Evolutionary conservation across 2,888 invertebrate genomes (phyloP).

Genomic region (Lasioglossum calceatum): DNA sequence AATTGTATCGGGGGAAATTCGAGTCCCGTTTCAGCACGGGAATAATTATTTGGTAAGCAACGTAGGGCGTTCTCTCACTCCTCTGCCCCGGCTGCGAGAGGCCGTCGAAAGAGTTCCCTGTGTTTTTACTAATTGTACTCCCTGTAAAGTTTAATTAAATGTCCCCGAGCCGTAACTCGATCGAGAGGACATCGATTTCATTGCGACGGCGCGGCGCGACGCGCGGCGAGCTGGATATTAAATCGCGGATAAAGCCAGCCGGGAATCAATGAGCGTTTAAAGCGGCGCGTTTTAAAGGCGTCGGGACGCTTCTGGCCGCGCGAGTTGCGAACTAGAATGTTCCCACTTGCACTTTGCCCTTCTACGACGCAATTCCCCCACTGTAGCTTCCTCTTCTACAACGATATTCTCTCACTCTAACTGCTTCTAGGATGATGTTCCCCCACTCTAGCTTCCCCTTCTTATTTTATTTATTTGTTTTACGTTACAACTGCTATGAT

Average conservation of each 20-base stretch:
- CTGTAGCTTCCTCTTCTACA: too few relatives aligned
- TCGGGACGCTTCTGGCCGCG: not conserved
- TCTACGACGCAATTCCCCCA: too few relatives aligned
- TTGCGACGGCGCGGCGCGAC: not conserved
- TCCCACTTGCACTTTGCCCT: too few relatives aligned
- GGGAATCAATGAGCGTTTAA: not conserved
- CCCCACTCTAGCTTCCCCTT: too few relatives aligned
- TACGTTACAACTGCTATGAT: too few relatives aligned
- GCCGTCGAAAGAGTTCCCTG: not conserved
- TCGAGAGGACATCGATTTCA: slow-evolving; percentile 15
- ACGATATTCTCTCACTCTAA: too few relatives aligned
- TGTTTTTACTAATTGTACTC: slow-evolving; percentile 7
- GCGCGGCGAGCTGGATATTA: not conserved
- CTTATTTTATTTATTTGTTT: too few relatives aligned
- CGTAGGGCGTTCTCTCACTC: not conserved
- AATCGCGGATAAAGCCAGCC: not conserved
- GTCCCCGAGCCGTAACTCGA: slow-evolving; percentile 12
- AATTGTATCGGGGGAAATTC: slow-evolving; percentile 16
- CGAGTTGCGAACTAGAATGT: not conserved
- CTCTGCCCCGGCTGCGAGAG: not conserved
- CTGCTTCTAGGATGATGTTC: too few relatives aligned
- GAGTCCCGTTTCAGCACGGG: not conserved
- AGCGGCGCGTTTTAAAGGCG: not conserved
- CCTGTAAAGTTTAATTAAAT: slow-evolving; percentile 46
- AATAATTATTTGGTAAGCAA: slow-evolving; percentile 17